Conservation (phyloP, 35 echinoderm and acorn worm genomes). For the Apostichopus japonicus region DNA sequence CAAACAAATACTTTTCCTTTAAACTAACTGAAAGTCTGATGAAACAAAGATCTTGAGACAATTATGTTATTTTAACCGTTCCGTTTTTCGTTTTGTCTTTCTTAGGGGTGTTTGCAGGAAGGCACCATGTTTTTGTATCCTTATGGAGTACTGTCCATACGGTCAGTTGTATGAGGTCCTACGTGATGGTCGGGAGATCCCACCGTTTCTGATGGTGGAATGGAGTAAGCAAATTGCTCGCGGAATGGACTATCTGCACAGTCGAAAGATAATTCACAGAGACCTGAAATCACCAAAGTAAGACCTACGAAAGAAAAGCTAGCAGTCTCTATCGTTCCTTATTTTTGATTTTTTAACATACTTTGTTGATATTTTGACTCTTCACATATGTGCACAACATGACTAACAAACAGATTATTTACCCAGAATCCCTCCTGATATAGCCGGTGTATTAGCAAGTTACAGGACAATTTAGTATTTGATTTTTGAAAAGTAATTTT, state of each 20-base stretch:
- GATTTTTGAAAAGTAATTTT: too few species aligned
- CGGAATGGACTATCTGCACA: constrained; percentile 95
- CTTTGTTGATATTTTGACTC: too few species aligned
- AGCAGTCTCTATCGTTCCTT: too few species aligned
- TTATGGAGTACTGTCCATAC: constrained; percentile 99
- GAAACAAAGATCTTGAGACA: too few species aligned
- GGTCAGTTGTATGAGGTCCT: constrained; percentile 98
- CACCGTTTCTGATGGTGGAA: constrained; percentile 95
- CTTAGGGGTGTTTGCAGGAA: constrained; percentile 91
- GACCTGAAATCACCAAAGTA: constrained; percentile 99
- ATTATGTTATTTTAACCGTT: background rate
- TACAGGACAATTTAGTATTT: too few species aligned
- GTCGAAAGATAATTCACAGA: constrained; percentile 93
- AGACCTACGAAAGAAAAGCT: background rate
- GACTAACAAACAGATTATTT: too few species aligned
- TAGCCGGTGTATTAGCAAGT: too few species aligned
- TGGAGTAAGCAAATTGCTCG: constrained; percentile 99
- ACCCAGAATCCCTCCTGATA: too few species aligned
- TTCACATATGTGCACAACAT: too few species aligned
- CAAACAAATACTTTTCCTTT: too few species aligned
- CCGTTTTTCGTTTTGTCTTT: constrained; percentile 23
- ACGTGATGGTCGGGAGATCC: constrained; percentile 92
- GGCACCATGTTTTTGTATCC: constrained; percentile 96
- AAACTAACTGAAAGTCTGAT: too few species aligned
- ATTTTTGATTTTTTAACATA: too few species aligned